These are phyloP conservation scores for Neoaliturus tenellus DNA, from an alignment of 2,888 invertebrate species.

Conservation along the genomic window DNA sequence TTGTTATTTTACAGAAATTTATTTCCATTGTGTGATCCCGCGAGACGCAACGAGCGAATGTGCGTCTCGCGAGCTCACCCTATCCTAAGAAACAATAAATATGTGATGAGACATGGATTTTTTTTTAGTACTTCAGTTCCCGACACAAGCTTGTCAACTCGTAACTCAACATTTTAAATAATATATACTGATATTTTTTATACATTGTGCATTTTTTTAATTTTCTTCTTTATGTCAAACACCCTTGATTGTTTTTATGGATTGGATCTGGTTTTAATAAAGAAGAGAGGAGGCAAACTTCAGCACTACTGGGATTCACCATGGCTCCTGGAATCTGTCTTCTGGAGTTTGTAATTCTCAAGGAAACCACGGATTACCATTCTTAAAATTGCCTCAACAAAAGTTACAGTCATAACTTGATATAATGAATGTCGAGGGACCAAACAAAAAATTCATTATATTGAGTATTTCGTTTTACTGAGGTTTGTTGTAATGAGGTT, in stretches of 20 bases:
- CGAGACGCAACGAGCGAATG: slow-evolving; percentile 13
- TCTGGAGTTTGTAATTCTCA: too few species aligned
- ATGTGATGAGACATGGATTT: slow-evolving; percentile 53
- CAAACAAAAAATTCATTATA: too few species aligned
- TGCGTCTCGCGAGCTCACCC: slow-evolving; percentile 31
- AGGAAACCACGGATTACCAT: too few species aligned
- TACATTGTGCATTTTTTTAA: slow-evolving; percentile 51
- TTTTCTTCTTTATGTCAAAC: slow-evolving; percentile 33
- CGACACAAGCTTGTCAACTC: slow-evolving; percentile 42
- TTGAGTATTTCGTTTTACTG: too few species aligned
- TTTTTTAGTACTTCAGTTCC: slow-evolving; percentile 50
- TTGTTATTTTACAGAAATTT: slow-evolving; percentile 61
- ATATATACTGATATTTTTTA: slow-evolving; percentile 50
- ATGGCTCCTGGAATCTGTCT: too few species aligned
- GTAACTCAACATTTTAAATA: slow-evolving; percentile 43
- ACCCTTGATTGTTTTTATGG: background rate
- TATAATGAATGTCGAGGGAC: too few species aligned
- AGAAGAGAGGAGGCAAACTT: too few species aligned
- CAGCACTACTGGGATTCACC: too few species aligned
- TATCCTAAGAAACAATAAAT: slow-evolving; percentile 57
- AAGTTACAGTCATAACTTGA: too few species aligned
- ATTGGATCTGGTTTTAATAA: background rate
- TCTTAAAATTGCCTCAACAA: too few species aligned
- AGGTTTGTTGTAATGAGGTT: too few species aligned
- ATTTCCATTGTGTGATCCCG: slow-evolving; percentile 44